phyloP scores from a whole-genome alignment of 2,113 vertebrate species.

The Phyllostomus discolor region DNA sequence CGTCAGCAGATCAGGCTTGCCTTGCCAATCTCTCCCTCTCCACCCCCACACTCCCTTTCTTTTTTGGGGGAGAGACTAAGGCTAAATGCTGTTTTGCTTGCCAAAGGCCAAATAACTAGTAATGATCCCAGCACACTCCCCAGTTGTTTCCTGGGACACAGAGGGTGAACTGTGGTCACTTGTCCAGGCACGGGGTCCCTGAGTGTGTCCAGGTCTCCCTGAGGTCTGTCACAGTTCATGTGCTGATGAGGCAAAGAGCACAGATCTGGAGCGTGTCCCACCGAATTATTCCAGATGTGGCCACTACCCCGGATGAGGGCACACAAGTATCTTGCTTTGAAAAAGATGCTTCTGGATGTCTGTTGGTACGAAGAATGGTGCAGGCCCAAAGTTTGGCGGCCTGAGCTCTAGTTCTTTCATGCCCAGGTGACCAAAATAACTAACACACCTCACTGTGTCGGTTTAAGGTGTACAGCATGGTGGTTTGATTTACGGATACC shows the following conservation, averaged over 20 bases:
- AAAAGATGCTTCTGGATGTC: background rate
- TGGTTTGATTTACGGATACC: background rate
- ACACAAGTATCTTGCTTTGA: background rate
- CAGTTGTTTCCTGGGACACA: background rate
- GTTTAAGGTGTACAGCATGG: background rate
- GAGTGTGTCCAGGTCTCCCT: background rate
- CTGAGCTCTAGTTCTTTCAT: background rate
- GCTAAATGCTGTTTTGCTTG: background rate
- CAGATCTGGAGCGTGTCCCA: background rate
- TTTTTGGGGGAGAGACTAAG: background rate
- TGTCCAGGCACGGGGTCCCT: background rate
- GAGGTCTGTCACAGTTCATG: background rate
- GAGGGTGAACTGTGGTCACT: background rate
- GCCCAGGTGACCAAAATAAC: background rate
- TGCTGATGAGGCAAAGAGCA: background rate
- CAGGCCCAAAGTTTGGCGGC: background rate
- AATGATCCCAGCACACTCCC: background rate
- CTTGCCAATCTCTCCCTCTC: background rate
- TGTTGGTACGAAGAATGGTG: background rate
- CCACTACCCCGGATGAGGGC: background rate
- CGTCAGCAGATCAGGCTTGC: fast-evolving
- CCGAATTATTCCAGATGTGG: background rate
- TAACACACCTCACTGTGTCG: background rate
- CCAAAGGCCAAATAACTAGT: background rate
- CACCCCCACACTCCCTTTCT: no score